Evolutionary conservation across 2,797 vertebrate genomes (phyloP), one percentile per base, ranked within the genome.

Genomic region (Menidia menidia): DNA sequence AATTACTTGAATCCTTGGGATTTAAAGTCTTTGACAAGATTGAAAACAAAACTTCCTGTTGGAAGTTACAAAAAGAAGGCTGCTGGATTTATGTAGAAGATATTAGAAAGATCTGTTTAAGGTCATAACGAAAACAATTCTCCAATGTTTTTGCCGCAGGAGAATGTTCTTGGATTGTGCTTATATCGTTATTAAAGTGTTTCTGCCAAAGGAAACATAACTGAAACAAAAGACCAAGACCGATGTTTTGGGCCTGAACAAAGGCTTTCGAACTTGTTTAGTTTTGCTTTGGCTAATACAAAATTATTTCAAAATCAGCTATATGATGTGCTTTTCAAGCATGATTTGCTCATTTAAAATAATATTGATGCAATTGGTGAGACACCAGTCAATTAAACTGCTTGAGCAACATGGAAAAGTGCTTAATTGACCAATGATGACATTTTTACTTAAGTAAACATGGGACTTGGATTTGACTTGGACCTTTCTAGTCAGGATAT

Each of bases 201-300:
- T 61, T 69, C 50, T 61, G 31, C 56, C 42, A 64, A 45, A 60
- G 10, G 61, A 71, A 78, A 64, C 60, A 47, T 45, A 73, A 13
- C 45, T 73, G 13, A 56, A 31, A 16, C 44, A 6, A 51, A 31
- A 60, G 43, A 52, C 8, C 0, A 44, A 32, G 16, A 60, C 2
- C 6, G 35, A 44, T 43, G 33, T 48, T 47, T 60, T 60, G 31
- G 50, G 42, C 39, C 61, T 67, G 30, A 16, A 51, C 48, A 51
- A 18, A 48, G 55, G 15, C 44, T 48, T 43, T 19, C 16, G 6
- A 42, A 15, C 18, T 41, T 13, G 18, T 32, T 53, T 41, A 7
- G 31, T 51, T 42, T 19, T 13, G 6, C 4, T 7, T 54, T 59
- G 31, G 41, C 12, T 12, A 44, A 55, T 8, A 55, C 14, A 32